Conservation (phyloP, 2,113 vertebrate genomes). For the Albula glossodonta region DNA sequence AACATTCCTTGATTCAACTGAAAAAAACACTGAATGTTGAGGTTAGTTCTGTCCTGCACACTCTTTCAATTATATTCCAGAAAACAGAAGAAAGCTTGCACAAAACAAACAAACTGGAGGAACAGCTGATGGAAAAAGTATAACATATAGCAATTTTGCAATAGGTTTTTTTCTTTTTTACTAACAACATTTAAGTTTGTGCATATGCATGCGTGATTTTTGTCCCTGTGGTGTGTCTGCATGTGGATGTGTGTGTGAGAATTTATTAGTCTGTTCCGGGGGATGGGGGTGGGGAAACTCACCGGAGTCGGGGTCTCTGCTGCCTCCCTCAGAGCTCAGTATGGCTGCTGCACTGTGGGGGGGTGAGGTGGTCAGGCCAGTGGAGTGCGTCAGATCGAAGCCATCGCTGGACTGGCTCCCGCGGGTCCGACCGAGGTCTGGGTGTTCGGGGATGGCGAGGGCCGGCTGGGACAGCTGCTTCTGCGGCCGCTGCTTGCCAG, state of each 20-base stretch:
- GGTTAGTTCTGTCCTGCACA: too few species aligned
- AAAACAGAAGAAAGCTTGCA: too few species aligned
- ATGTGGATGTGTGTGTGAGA: neutral
- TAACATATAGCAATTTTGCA: too few species aligned
- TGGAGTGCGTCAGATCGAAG: constrained; percentile 65
- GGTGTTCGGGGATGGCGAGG: constrained; percentile 76
- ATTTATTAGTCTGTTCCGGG: neutral
- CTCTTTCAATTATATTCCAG: too few species aligned
- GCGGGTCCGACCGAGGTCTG: constrained; percentile 72
- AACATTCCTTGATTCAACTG: neutral
- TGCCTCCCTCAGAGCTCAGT: constrained; percentile 67
- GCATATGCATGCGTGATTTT: neutral
- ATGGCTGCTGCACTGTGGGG: constrained; percentile 51
- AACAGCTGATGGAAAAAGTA: too few species aligned
- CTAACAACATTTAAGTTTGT: neutral
- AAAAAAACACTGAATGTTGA: too few species aligned
- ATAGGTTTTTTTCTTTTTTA: too few species aligned
- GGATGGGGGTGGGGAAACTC: constrained; percentile 21
- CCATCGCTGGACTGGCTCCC: constrained; percentile 80
- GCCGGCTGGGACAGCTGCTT: constrained; percentile 80
- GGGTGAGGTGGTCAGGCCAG: constrained; percentile 67
- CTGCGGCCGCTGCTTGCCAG: constrained; percentile 77
- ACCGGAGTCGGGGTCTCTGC: constrained; percentile 72
- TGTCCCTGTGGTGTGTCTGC: neutral
- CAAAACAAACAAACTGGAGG: too few species aligned